Base-by-base conservation (phyloP, 2,113 vertebrate genomes). In the Spea bombifrons region DNA sequence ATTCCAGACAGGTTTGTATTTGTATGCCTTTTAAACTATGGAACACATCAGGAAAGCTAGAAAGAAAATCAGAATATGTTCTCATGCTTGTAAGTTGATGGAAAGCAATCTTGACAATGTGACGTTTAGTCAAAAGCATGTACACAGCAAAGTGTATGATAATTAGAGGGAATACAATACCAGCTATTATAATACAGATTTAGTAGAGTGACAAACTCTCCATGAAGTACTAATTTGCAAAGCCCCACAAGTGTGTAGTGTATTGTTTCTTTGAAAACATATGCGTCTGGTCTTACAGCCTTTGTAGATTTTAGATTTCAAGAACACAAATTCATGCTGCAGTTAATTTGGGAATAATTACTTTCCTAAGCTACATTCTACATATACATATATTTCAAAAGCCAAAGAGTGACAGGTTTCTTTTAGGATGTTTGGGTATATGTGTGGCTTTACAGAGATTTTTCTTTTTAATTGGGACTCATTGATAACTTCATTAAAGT, bases 91-190 rank as follows among this genome's bases (percentile, higher is more conserved):
- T 53, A 75, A 75, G 59, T 75, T 76, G 53, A 76, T 69, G 65
- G 75, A 69, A 76, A 76, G 75, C 52, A 76, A 67, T 68, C 50
- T 17, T 76, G 75, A 52, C 73, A 76, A 76, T 43, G 75, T 76
- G 75, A 76, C 59, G 17, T 76, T 76, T 61, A 69, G 3, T 70
- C 46, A 43, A 61, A 61, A 61, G 52, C 9, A 47, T 69, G 46
- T 30, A 68, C 66, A 76, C 69, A 17, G 52, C 47, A 53, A 76
- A 48, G 66, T 69, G 66, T 45, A 69, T 68, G 61, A 48, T 76
- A 76, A 76, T 76, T 76, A 70, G 44, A 68, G 66, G 75, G 45
- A 52, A 69, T 70, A 69, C 75, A 76, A 76, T 76, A 76, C 66
- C 75, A 61, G 66, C 44, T 17, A 76, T 70, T 76, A 76, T 53